Evolutionary conservation across 2,113 vertebrate species (phyloP).

Genomic region (Ophiodon elongatus): DNA sequence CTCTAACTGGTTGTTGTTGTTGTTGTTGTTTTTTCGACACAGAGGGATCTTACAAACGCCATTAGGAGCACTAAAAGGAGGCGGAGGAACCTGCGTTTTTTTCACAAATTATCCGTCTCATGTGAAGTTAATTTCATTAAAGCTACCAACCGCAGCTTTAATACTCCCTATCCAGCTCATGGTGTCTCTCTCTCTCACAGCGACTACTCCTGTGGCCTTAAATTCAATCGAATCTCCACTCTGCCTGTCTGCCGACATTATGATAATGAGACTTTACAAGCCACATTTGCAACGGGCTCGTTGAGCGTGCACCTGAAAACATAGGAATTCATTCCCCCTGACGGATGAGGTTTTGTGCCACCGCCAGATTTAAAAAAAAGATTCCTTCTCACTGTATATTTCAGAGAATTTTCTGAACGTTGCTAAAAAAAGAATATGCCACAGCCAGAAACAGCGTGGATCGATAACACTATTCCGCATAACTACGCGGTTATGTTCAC

Average conservation of each 20-base stretch:
- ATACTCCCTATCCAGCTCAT: background rate
- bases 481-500: slow-evolving; percentile 40
- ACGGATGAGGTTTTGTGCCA: slow-evolving; percentile 14
- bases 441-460: slow-evolving; percentile 43
- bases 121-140: background rate
- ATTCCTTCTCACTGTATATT: background rate
- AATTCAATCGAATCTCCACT: background rate
- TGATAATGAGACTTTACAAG: slow-evolving; percentile 2
- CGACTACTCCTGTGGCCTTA: background rate
- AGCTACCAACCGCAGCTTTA: background rate
- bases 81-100: background rate
- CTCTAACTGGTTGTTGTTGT: background rate
- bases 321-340: background rate
- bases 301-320: background rate
- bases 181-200: background rate
- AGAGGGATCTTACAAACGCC: background rate
- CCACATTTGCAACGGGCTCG: background rate
- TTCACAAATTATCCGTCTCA: background rate
- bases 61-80: background rate
- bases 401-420: slow-evolving; percentile 13
- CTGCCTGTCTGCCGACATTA: slow-evolving; percentile 5
- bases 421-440: background rate
- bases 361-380: background rate
- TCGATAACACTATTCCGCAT: slow-evolving; percentile 54
- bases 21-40: background rate